phyloP scores from a whole-genome alignment of 2,113 vertebrate species.

The Cyprinus carpio region DNA sequence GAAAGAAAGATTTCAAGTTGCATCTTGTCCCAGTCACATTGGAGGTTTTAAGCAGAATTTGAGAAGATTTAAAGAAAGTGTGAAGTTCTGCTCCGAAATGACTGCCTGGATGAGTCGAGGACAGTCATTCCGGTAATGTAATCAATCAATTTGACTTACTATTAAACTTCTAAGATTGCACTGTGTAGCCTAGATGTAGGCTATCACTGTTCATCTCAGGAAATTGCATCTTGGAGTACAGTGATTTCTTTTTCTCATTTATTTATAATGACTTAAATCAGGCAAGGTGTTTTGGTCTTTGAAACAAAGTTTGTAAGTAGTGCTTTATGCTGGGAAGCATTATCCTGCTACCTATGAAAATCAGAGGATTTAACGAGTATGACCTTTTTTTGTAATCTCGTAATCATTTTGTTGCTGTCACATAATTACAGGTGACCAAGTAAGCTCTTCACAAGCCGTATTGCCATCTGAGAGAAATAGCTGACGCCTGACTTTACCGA shows the following conservation, averaged over 20 bases:
- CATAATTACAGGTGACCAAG: slow-evolving; percentile 64
- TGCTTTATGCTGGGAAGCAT: slow-evolving; percentile 58
- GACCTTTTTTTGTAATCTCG: slow-evolving; percentile 34
- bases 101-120: not conserved
- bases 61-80: slow-evolving; percentile 16
- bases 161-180: slow-evolving; percentile 20
- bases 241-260: not conserved
- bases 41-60: not conserved
- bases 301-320: slow-evolving; percentile 42
- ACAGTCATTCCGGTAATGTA: slow-evolving; percentile 30
- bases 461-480: slow-evolving; percentile 49
- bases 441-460: slow-evolving; percentile 22
- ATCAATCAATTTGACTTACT: slow-evolving; percentile 30
- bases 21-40: not conserved
- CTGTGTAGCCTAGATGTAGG: slow-evolving; percentile 9
- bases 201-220: not conserved
- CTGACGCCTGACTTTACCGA: slow-evolving; percentile 56
- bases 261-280: slow-evolving; percentile 19
- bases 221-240: not conserved
- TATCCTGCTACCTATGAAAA: slow-evolving; percentile 55
- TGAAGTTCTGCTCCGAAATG: not conserved
- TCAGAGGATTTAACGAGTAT: slow-evolving; percentile 51
- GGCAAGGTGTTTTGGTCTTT: slow-evolving; percentile 6
- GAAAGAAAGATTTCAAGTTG: not conserved
- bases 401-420: slow-evolving; percentile 52